Evolutionary conservation across 2,113 vertebrate genomes (phyloP), one percentile per base, ranked within the genome.

Genomic region (Semnornis frantzii): DNA sequence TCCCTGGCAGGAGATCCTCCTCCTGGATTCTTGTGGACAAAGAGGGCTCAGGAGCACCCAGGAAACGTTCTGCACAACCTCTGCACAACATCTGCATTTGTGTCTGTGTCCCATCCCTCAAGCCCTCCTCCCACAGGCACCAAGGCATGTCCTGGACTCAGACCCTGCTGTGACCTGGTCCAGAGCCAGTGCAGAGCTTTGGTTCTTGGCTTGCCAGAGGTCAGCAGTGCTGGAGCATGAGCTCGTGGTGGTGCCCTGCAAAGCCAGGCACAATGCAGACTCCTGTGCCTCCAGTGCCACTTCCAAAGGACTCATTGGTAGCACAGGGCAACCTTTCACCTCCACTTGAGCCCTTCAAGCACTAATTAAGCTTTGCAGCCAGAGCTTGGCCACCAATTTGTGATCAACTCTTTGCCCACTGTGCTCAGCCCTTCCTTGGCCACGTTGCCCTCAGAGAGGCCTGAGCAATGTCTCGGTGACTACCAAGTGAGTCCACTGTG

Each of bases 51-150:
- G 42, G 9, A 58, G 46, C 72, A 37, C 54, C 25, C 76, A 6
- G 27, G 20, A 3, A 12, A 2, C 24, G 1, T 4, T 0, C 0
- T 12, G 42, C 23, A 6, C 58, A 3, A 1, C 19, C 2, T 3
- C 37, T 6, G 55, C 60, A 21, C 28, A 1, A 21, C 58, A 14
- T 1, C 0, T 0, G 23, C 63, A 1, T 7, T 15, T 5, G 1
- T 0, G 0, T 3, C 33, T 65, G 3, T 65, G 8, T 2, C 19
- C 30, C 4, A 0, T 6, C 23, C n/a, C 60, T 8, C 23, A 27
- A 4, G 13, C 10, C 18, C 31, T 27, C 5, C n/a, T 27, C 18
- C 37, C 20, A 1, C 57, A 12, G 25, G 42, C 13, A 9, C 63
- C 3, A 2, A 28, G 20, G 42, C 48, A 5, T 75, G 2, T 2